Evolutionary conservation across 2,797 vertebrate species (phyloP), one percentile per base, ranked within the genome.

Genomic region (Toxotes lorentzi): DNA sequence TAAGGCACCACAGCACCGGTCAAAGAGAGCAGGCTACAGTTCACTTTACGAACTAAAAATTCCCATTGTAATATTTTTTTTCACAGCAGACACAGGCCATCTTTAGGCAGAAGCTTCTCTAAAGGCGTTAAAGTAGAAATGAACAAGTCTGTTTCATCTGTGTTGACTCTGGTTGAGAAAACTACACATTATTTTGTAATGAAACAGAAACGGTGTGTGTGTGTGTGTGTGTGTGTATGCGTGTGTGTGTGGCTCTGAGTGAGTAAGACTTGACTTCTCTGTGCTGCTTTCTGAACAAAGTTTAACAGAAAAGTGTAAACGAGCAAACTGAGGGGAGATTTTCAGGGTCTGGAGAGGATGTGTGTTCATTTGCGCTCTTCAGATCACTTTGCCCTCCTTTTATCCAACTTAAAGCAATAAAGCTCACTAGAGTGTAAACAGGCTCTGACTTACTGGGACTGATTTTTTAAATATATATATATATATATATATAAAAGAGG

Each of bases 331-430:
- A 48, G 4, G 16, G 23, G 38, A 68, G 60, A 23, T 72, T 57
- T 68, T 27, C 50, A 30, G 45, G 35, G 30, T 53, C 12, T 48
- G 17, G 32, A 27, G 38, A 47, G 30, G 53, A 7, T 57, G 57
- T 51, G 78, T 73, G 71, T 70, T 50, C 10, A 4, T 78, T n/a
- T 61, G 57, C 51, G 62, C 63, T 77, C 34, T 43, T 51, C 2
- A 2, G 9, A 68, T 23, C 64, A 73, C 4, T 65, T 64, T 74
- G 27, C 1, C 14, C 34, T 81, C 14, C 4, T 67, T 75, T 72
- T n/a, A 19, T 43, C 38, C 12, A 71, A 79, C n/a, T 65, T 64
- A 34, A 8, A 32, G 40, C 27, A 38, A 54, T 48, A 54, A 68
- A 68, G 7, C 7, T 19, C 21, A 27, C 2, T 12, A 1, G n/a